Evolutionary conservation across 2,797 vertebrate genomes (phyloP), one percentile per base, ranked within the genome.

Genomic region (Mormyrus proboscirostris): DNA sequence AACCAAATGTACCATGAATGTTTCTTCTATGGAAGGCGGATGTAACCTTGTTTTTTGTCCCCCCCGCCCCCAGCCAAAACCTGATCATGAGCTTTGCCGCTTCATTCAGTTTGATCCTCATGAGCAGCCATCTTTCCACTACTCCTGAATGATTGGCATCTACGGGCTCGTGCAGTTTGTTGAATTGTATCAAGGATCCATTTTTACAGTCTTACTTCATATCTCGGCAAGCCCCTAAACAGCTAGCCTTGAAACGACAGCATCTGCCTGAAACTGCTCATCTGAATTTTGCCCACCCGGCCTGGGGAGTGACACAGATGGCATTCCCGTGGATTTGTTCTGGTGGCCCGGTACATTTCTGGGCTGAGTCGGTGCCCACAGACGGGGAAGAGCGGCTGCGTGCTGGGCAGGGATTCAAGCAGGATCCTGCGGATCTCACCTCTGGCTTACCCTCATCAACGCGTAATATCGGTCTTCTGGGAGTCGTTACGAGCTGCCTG

Each of bases 221-320:
- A 91, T 65, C 62, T 89, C 85, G 69, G 29, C 50, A 55, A 87
- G 88, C 89, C 87, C 38, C 8, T 91, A 90, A 91, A 92, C 91
- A 89, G 88, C 47, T 29, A 2, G 51, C 76, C 85, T 90, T 14
- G 2, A 62, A 90, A 79, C 83, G 33, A 86, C 86, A 89, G 89
- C 59, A 89, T 90, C 87, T 90, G 86, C 69, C 84, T 88, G 44
- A 51, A 84, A 73, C 89, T 69, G 65, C 86, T 92, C 88, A 50
- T 87, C 90, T 90, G 79, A 86, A 88, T 90, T 91, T 92, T 82
- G 88, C 88, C 73, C 82, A 88, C 88, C 73, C 82, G 59, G 57
- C 86, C 59, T 25, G 9, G 33, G 55, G 19, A 79, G 25, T 49
- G 5, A 76, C 22, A 10, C 49, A 53, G 84, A 85, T 69, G 73